Conservation (phyloP, 2,113 vertebrate species). For the Lucifuga dentata region DNA sequence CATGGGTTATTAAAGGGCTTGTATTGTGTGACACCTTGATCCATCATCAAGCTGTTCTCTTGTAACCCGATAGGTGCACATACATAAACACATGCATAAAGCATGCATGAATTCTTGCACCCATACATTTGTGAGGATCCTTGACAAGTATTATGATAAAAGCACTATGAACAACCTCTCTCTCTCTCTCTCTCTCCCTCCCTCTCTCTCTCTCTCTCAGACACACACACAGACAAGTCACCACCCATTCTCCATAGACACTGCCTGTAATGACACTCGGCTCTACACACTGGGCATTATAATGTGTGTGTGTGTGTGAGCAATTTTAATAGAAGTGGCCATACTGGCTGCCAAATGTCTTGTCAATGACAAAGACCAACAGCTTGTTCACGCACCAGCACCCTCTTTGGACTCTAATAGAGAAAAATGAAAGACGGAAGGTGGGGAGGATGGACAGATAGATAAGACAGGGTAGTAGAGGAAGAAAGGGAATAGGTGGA, state of each 20-base stretch:
- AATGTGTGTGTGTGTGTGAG: slow-evolving; percentile 4
- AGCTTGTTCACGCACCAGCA: slow-evolving; percentile 41
- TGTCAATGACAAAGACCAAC: slow-evolving; percentile 44
- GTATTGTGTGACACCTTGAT: slow-evolving; percentile 44
- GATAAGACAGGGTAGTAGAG: too few relatives aligned
- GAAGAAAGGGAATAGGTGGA: slow-evolving; percentile 14
- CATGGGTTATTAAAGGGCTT: slow-evolving; percentile 55
- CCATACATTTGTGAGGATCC: slow-evolving; percentile 12
- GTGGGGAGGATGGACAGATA: slow-evolving; percentile 14
- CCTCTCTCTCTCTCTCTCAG: neutral
- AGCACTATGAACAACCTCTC: slow-evolving; percentile 5
- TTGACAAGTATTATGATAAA: slow-evolving; percentile 17
- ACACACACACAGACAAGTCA: neutral
- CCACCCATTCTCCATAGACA: neutral
- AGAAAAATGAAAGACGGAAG: slow-evolving; percentile 39
- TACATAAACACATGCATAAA: neutral
- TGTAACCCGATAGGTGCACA: slow-evolving; percentile 27
- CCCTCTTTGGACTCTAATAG: slow-evolving; percentile 13
- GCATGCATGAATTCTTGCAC: neutral
- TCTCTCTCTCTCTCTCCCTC: too few relatives aligned
- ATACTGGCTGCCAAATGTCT: slow-evolving; percentile 17
- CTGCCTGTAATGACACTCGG: neutral
- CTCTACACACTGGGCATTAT: neutral
- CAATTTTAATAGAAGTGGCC: slow-evolving; percentile 22
- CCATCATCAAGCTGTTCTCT: slow-evolving; percentile 22